A percentile compares a stretch with the other conserved stretches of the same genome.
Conservation (phyloP, 2,797 vertebrate species). For the Characodon lateralis region DNA sequence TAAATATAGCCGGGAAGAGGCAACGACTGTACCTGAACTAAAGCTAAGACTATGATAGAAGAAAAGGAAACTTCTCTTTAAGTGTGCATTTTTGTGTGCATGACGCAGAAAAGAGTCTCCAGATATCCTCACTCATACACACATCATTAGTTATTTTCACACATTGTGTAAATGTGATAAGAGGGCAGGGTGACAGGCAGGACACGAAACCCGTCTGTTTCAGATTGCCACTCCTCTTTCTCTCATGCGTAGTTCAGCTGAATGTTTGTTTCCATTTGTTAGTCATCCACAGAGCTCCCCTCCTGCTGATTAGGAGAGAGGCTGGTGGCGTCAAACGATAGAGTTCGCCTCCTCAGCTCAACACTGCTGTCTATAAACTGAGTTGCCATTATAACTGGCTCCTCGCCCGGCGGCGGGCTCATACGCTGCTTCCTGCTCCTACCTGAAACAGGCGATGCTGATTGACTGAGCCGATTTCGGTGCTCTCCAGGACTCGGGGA, state of each 20-base stretch:
- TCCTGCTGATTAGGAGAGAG: conserved; percentile 84
- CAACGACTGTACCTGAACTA: conserved; percentile 61
- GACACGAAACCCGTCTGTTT: conserved; percentile 45
- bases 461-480: conserved; percentile 69
- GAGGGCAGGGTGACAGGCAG: conserved; percentile 33
- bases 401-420: conserved; percentile 86
- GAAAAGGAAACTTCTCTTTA: conserved; percentile 50
- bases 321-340: conserved; percentile 85
- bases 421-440: conserved; percentile 89
- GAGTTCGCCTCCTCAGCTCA: conserved; percentile 87
- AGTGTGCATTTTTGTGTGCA: conserved; percentile 64
- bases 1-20: conserved; percentile 56
- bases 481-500: conserved; percentile 58
- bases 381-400: conserved; percentile 69
- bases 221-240: conserved; percentile 14
- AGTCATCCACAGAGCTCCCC: conserved; percentile 71
- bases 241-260: conserved; percentile 60
- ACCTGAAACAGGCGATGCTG: conserved; percentile 79
- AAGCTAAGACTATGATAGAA: conserved; percentile 64
- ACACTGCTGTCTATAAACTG: conserved; percentile 82
- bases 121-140: conserved; percentile 39
- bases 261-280: conserved; percentile 62
- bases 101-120: conserved; percentile 47
- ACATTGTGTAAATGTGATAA: conserved; percentile 47
- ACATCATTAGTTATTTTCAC: conserved; percentile 42